Evolutionary conservation across 2,113 vertebrate genomes (phyloP), one percentile per base, ranked within the genome.

Genomic region (Cynoglossus semilaevis): DNA sequence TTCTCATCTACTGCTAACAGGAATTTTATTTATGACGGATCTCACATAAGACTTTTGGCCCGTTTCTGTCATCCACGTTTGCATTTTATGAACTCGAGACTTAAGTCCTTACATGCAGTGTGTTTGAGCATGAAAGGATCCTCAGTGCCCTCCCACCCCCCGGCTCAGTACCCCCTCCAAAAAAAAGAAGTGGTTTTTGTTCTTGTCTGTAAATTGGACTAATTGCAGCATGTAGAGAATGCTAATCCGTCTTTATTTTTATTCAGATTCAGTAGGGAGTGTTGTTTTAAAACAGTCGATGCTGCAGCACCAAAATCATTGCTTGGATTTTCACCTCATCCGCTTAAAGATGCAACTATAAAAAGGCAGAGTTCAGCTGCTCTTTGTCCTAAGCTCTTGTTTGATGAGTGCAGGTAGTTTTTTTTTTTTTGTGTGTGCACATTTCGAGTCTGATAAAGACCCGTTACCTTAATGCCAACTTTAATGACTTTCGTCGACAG

Each of bases 1-100:
- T 37, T 58, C 8, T 56, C 29, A 52, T 59, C 58, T 51, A 45
- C 47, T 34, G 41, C 71, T 51, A 74, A 72, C 60, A 49, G 75
- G 82, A 89, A 84, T 86, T 85, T 60, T 58, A 15, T 52, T 70
- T 79, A 51, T 72, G 22, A 59, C 76, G 66, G 89, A 90, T 84
- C 90, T 71, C 49, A 76, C 65, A 71, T 58, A 74, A 57, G 71
- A 74, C 68, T 18, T 58, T 46, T 51, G 13, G 35, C 51, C 14
- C n/a, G 19, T 62, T 41, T 63, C 45, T 29, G 65, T 48, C 7
- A 16, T 68, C 37, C 50, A 52, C 54, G 48, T 63, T 52, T 72
- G 64, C 59, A 65, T 80, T 63, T 79, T 43, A 52, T 72, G 58
- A 77, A 79, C 82, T 80, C 85, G 85, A 83, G 86, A 87, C 82